Conservation (phyloP, 2,113 vertebrate genomes). For the Murina feae region DNA sequence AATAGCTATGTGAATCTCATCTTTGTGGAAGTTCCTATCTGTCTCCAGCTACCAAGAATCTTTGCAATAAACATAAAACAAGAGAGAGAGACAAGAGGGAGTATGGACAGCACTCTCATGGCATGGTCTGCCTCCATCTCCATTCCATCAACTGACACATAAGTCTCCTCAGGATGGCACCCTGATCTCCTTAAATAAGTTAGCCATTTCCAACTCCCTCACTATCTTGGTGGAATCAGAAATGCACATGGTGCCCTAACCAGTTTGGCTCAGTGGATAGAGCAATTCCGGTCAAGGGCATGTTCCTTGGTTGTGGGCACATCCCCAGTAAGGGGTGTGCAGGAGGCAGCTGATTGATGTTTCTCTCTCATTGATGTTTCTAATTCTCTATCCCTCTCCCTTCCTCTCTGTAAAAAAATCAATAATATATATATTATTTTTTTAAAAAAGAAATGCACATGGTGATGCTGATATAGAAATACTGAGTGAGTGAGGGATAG, state of each 20-base stretch:
- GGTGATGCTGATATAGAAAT: neutral
- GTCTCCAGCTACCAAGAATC: neutral
- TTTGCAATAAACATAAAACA: neutral
- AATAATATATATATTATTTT: too few relatives aligned
- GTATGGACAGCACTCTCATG: neutral
- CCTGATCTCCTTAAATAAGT: neutral
- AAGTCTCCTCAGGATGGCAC: neutral
- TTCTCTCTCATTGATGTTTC: too few relatives aligned
- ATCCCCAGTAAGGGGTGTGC: too few relatives aligned
- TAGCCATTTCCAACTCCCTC: neutral
- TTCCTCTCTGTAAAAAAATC: too few relatives aligned
- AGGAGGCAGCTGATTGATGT: too few relatives aligned
- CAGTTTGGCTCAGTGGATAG: too few relatives aligned
- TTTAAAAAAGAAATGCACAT: neutral
- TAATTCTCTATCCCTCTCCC: too few relatives aligned
- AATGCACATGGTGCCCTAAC: neutral
- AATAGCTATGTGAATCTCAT: neutral
- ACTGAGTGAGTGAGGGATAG: neutral
- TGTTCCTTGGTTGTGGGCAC: too few relatives aligned
- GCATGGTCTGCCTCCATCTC: accelerated
- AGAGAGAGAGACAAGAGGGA: neutral
- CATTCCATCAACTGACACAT: neutral
- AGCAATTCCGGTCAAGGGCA: too few relatives aligned
- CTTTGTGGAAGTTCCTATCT: neutral
- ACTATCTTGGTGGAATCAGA: neutral